Evolutionary conservation across 2,888 invertebrate genomes (phyloP).

Genomic region (Microchrysa polita): DNA sequence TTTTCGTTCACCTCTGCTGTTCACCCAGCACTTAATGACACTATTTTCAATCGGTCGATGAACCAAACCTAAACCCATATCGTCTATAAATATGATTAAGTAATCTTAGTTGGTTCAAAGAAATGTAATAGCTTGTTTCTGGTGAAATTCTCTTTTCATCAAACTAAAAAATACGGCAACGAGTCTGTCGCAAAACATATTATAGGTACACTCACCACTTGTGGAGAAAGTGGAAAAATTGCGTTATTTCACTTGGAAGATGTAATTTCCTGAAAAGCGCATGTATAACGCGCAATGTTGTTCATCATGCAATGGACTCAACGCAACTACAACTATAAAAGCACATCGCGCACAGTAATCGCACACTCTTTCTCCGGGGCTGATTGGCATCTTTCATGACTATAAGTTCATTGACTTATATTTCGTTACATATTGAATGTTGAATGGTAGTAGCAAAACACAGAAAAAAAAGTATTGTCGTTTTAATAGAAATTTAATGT

Average conservation of each 20-base stretch:
- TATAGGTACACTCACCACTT: not conserved
- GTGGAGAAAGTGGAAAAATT: not conserved
- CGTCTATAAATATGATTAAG: not conserved
- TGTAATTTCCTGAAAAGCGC: not conserved
- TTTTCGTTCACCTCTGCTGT: not conserved
- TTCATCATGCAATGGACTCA: too few relatives aligned
- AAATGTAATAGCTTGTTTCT: too few relatives aligned
- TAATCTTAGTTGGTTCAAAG: not conserved
- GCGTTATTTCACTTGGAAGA: not conserved
- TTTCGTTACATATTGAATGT: too few relatives aligned
- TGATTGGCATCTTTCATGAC: too few relatives aligned
- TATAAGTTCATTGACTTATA: too few relatives aligned
- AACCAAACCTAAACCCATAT: not conserved
- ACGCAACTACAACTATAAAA: too few relatives aligned
- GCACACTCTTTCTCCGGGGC: too few relatives aligned
- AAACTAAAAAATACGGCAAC: not conserved
- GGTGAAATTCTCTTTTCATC: not conserved
- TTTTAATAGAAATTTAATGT: too few relatives aligned
- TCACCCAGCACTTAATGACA: not conserved
- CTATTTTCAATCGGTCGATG: conserved; percentile 1
- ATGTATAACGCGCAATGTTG: too few relatives aligned
- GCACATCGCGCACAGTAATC: too few relatives aligned
- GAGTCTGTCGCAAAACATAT: not conserved
- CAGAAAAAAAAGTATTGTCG: too few relatives aligned
- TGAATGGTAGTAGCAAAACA: too few relatives aligned